phyloP scores from a whole-genome alignment of 1,140 invertebrate species.

The Linepithema humile region DNA sequence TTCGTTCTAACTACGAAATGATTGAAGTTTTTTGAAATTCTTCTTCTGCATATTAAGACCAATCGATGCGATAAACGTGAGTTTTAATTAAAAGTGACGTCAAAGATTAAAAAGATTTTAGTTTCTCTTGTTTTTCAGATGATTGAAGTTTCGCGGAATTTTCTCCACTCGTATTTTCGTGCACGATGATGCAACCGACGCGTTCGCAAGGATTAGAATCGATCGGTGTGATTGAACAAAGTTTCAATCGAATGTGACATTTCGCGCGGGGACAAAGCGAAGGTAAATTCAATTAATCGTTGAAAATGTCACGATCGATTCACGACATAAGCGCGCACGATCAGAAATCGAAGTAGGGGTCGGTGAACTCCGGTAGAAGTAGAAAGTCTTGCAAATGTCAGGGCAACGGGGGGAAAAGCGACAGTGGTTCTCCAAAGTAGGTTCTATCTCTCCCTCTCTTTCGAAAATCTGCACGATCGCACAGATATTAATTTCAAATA shows the following conservation, averaged over 20 bases:
- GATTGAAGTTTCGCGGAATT: background rate
- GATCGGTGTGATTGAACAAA: background rate
- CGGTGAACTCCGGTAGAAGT: slow-evolving; percentile 76
- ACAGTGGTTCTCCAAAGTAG: slow-evolving; percentile 78
- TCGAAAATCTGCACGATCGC: background rate
- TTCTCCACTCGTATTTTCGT: background rate
- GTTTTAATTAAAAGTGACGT: too few relatives aligned
- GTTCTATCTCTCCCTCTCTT: slow-evolving; percentile 58
- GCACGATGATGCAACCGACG: background rate
- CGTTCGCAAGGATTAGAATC: background rate
- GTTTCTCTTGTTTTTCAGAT: background rate
- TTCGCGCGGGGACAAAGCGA: slow-evolving; percentile 2
- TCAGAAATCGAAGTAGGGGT: slow-evolving; percentile 65
- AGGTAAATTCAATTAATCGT: slow-evolving; percentile 34
- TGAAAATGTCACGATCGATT: slow-evolving; percentile 70
- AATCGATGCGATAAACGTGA: too few relatives aligned
- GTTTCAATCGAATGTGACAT: slow-evolving; percentile 30
- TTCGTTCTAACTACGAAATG: too few relatives aligned
- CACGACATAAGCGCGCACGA: slow-evolving; percentile 54
- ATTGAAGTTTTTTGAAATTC: too few relatives aligned
- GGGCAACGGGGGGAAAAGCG: slow-evolving; percentile 78
- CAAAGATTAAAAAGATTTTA: too few relatives aligned
- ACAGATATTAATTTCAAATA: background rate
- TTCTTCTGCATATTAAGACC: too few relatives aligned
- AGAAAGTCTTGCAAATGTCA: slow-evolving; percentile 84